Conservation (phyloP, 2,888 invertebrate genomes). For the Eupeodes luniger region DNA sequence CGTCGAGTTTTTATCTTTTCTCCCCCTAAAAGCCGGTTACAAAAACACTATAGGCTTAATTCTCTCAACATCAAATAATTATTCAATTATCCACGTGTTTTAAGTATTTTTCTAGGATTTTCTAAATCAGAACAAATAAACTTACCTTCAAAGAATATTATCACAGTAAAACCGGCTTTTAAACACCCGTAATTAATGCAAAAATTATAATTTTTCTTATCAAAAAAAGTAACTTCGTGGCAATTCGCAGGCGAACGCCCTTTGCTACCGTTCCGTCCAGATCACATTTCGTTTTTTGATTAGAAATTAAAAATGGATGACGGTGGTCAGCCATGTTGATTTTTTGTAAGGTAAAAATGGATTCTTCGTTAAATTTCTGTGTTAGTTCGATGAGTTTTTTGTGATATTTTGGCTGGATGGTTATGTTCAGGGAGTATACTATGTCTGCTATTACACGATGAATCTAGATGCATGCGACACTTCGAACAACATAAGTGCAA, state of each 20-base stretch:
- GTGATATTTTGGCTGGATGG: conserved; percentile 21
- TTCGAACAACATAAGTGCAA: too few relatives aligned
- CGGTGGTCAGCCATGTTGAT: conserved; percentile 47
- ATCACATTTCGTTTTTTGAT: conserved; percentile 72
- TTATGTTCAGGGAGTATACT: conserved; percentile 25
- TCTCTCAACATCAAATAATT: conserved; percentile 33
- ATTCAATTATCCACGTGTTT: neutral
- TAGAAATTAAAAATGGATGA: conserved; percentile 69
- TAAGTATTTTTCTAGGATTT: neutral
- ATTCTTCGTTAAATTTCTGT: conserved; percentile 16
- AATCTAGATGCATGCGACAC: too few relatives aligned
- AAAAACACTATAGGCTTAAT: neutral
- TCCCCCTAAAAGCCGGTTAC: conserved; percentile 54
- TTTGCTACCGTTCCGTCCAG: conserved; percentile 68
- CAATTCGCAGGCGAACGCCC: conserved; percentile 74
- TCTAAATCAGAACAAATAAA: neutral
- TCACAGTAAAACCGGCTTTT: conserved; percentile 70
- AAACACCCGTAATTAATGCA: conserved; percentile 39
- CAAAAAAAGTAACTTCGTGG: conserved; percentile 62
- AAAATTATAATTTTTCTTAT: conserved; percentile 41
- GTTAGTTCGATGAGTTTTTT: conserved; percentile 26
- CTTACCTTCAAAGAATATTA: conserved; percentile 52
- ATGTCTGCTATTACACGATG: too few relatives aligned
- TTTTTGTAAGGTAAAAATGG: conserved; percentile 11
- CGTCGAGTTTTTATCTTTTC: neutral